Evolutionary conservation across 2,888 invertebrate species (phyloP).

Genomic region (Conchocele bisecta): DNA sequence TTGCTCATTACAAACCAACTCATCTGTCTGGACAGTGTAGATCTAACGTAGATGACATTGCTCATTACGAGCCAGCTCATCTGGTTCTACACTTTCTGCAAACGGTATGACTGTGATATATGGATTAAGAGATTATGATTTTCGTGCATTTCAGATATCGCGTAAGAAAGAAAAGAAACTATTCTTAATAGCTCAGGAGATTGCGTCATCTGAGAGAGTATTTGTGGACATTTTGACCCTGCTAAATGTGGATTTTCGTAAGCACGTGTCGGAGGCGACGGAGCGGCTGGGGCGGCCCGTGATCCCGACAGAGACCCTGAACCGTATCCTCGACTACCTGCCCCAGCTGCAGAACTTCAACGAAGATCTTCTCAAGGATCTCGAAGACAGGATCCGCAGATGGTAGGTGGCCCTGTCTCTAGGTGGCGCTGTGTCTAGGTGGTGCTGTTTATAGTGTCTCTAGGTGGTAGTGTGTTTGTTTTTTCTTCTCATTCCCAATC

Average conservation of each 20-base stretch:
- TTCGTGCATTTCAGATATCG: conserved; percentile 48
- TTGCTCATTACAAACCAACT: too few species aligned
- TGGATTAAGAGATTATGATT: too few species aligned
- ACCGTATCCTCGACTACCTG: conserved; percentile 84
- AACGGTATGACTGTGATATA: too few species aligned
- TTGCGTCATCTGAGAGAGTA: conserved; percentile 85
- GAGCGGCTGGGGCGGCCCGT: conserved; percentile 78
- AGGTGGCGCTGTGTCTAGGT: too few species aligned
- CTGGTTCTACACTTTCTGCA: too few species aligned
- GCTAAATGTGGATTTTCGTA: conserved; percentile 84
- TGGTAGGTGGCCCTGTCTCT: too few species aligned
- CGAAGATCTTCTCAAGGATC: conserved; percentile 84
- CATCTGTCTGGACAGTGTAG: too few species aligned
- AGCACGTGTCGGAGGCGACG: conserved; percentile 78
- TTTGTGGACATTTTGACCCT: conserved; percentile 85
- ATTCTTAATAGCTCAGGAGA: conserved; percentile 84
- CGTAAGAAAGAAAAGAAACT: conserved; percentile 81
- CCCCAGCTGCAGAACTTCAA: conserved; percentile 85
- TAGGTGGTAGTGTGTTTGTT: too few species aligned
- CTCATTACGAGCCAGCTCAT: too few species aligned
- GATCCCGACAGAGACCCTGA: conserved; percentile 83
- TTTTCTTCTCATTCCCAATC: too few species aligned
- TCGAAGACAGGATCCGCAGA: conserved; percentile 83
- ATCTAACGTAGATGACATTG: too few species aligned
- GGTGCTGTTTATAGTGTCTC: too few species aligned